Base-by-base conservation (phyloP, 2,888 invertebrate genomes). In the Adelphocoris suturalis region DNA sequence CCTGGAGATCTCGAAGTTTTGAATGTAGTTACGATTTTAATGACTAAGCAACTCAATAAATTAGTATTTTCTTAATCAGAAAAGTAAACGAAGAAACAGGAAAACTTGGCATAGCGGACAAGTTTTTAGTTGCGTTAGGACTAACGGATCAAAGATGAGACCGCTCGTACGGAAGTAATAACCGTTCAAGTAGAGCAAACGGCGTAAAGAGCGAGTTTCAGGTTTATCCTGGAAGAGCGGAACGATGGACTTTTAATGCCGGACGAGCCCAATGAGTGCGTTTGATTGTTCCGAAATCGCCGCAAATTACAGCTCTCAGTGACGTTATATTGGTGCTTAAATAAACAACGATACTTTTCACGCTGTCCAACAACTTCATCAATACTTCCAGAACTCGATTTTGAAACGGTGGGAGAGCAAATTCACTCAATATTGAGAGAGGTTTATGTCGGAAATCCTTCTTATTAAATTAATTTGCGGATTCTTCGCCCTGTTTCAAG, bases 71-170 rank as follows among this genome's bases (percentile, higher is more conserved):
- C 52, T 16, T 52, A 52, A 52, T 52, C 52, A 11, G 52, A 52
- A 52, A 52, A 52, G 14, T 52, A 52, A 14, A 52, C 16, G 52
- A 52, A 16, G 52, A 52, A 52, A 11, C 16, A 16, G 14, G 52
- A 3, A 52, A 52, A 52, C 13, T 7, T 16, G 52, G 16, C 3
- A 3, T 52, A 52, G 11, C 52, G 52, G 52, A 2, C 68, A 13
- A n/a, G 23, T 68, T 23, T 68, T 23, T 23, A 3, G 68, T 68
- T 27, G 68, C 68, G 68, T 68, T 68, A 23, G 68, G 68, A 23
- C 68, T 68, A 68, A 68, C 68, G 68, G 68, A 68, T 68, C 68
- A 68, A 23, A 68, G 68, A 68, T 68, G 12, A 68, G 68, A 23
- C 19, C 27, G 68, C 68, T 68, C 68, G 68, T 23, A 68, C 19